phyloP scores from a whole-genome alignment of 2,113 vertebrate genomes.

The Tautogolabrus adspersus region DNA sequence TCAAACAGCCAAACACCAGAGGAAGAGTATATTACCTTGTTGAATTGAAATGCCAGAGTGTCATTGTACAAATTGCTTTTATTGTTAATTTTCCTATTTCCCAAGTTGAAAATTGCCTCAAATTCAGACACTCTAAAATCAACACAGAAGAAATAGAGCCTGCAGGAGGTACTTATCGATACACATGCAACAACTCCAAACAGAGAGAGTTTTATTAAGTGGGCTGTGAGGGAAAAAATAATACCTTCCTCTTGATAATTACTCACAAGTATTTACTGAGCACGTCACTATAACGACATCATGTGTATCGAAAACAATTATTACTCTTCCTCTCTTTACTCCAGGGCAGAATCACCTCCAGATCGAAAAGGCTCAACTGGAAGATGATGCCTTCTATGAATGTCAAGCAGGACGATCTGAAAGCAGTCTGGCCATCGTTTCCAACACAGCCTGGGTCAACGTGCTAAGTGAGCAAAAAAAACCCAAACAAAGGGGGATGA shows the following conservation, averaged over 20 bases:
- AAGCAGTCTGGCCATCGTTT: slow-evolving; percentile 75
- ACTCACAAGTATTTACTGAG: slow-evolving; percentile 37
- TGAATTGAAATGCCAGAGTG: slow-evolving; percentile 47
- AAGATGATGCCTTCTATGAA: slow-evolving; percentile 80
- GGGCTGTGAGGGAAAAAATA: slow-evolving; percentile 7
- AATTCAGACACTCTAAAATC: slow-evolving; percentile 43
- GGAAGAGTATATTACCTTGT: slow-evolving; percentile 13
- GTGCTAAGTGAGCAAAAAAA: slow-evolving; percentile 78
- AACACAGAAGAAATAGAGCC: slow-evolving; percentile 12
- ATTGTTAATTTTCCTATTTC: slow-evolving; percentile 50
- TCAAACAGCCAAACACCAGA: slow-evolving; percentile 22
- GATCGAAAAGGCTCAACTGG: slow-evolving; percentile 76
- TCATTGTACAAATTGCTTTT: slow-evolving; percentile 43
- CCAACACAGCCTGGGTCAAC: slow-evolving; percentile 68
- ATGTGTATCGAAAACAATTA: slow-evolving; percentile 14
- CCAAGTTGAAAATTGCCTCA: slow-evolving; percentile 32
- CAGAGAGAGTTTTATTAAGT: slow-evolving; percentile 21
- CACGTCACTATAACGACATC: slow-evolving; percentile 21
- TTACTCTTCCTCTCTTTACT: slow-evolving; percentile 36
- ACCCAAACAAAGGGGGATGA: not conserved
- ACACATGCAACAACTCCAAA: slow-evolving; percentile 2
- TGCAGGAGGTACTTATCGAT: slow-evolving; percentile 31
- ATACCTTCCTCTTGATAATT: slow-evolving; percentile 27
- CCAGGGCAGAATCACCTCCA: slow-evolving; percentile 83
- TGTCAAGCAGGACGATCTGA: slow-evolving; percentile 83